Evolutionary conservation across 2,797 vertebrate genomes (phyloP).

Genomic region (Megaceryle alcyon): DNA sequence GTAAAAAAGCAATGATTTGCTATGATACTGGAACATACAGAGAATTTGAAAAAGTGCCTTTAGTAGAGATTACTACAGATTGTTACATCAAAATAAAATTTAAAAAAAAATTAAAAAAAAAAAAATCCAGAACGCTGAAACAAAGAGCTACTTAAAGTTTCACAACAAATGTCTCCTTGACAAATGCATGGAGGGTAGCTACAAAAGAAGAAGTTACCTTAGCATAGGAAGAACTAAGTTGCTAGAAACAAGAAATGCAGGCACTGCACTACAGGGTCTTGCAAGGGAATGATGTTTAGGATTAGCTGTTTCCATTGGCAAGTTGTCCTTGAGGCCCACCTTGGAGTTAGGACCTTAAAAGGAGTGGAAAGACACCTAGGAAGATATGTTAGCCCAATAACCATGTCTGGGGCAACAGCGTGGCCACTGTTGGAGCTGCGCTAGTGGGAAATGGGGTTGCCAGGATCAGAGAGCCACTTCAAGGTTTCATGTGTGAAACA

Average conservation of each 20-base stretch:
- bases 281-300: background rate
- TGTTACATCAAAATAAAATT: background rate
- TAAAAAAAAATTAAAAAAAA: fast-evolving
- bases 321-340: background rate
- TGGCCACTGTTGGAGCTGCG: background rate
- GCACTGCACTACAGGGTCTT: background rate
- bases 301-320: background rate
- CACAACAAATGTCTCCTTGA: slow-evolving; percentile 40
- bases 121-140: background rate
- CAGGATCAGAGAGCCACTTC: background rate
- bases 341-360: background rate
- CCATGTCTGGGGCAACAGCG: background rate
- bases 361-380: background rate
- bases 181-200: background rate
- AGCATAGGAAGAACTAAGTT: background rate
- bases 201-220: background rate
- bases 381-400: background rate
- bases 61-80: background rate
- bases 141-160: background rate
- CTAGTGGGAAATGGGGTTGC: background rate
- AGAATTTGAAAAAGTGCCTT: background rate
- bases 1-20: background rate
- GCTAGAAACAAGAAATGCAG: background rate
- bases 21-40: background rate
- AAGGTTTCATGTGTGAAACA: background rate